A percentile compares a stretch with the other conserved stretches of the same genome.
Evolutionary conservation across 2,797 vertebrate genomes (phyloP).

Genomic region (Spheniscus humboldti): DNA sequence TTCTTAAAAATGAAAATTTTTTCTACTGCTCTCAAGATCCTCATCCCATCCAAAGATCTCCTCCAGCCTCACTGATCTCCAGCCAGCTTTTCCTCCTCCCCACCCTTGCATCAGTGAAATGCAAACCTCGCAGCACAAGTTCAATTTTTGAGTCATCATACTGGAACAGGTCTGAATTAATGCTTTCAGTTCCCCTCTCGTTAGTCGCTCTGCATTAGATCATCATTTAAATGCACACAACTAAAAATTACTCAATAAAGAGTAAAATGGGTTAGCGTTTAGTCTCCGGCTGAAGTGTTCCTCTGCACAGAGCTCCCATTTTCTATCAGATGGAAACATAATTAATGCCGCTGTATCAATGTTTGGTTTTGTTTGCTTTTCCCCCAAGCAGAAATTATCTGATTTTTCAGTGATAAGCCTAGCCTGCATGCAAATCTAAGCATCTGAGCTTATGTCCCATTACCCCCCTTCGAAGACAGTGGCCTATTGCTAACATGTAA

Average conservation of each 20-base stretch:
- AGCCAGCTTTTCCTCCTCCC: not conserved
- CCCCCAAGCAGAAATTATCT: slow-evolving; percentile 12
- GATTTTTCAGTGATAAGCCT: not conserved
- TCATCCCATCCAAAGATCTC: not conserved
- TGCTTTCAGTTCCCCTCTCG: not conserved
- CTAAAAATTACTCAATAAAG: not conserved
- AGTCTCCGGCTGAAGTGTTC: not conserved
- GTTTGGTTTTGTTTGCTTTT: slow-evolving; percentile 6
- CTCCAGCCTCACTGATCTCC: not conserved
- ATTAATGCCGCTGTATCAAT: not conserved
- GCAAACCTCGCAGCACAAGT: not conserved
- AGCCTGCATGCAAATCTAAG: slow-evolving; percentile 17
- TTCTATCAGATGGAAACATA: not conserved
- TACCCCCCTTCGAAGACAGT: not conserved
- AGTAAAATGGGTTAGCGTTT: not conserved
- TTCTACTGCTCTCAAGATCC: not conserved
- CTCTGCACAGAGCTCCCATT: not conserved
- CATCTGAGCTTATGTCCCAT: not conserved
- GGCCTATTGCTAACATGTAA: slow-evolving; percentile 23
- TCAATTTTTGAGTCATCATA: not conserved
- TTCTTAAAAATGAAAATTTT: not conserved
- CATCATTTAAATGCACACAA: not conserved
- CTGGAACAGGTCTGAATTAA: not conserved
- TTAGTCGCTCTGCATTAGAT: slow-evolving; percentile 16
- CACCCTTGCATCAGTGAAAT: not conserved